phyloP scores from a whole-genome alignment of 2,888 invertebrate species.

The Diabrotica balteata region DNA sequence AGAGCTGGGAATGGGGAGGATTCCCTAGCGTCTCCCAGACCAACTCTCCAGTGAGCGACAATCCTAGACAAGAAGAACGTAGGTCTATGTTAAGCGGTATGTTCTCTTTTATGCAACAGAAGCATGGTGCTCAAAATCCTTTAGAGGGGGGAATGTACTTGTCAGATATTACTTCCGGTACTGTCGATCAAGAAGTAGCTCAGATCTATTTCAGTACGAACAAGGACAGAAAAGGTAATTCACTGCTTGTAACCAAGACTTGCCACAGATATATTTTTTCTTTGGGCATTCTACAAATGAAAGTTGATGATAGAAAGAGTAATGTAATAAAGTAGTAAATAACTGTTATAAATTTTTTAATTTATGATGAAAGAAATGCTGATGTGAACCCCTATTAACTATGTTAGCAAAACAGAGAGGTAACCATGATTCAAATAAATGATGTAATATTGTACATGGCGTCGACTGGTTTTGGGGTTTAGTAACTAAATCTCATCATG shows the following conservation, averaged over 20 bases:
- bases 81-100: conserved; percentile 86
- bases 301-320: too few relatives aligned
- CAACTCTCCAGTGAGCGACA: conserved; percentile 48
- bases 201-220: conserved; percentile 80
- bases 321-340: too few relatives aligned
- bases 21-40: conserved; percentile 66
- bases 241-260: conserved; percentile 14
- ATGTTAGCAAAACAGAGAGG: too few relatives aligned
- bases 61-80: conserved; percentile 48
- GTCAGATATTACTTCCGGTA: conserved; percentile 87
- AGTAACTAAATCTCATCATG: too few relatives aligned
- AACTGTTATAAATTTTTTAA: too few relatives aligned
- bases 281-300: too few relatives aligned
- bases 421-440: too few relatives aligned
- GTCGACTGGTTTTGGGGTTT: too few relatives aligned
- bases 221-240: conserved; percentile 50
- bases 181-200: conserved; percentile 91
- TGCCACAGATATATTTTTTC: too few relatives aligned
- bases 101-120: conserved; percentile 91
- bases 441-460: too few relatives aligned
- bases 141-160: conserved; percentile 84
- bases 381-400: too few relatives aligned
- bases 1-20: conserved; percentile 92
- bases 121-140: conserved; percentile 50
- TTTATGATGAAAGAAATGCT: too few relatives aligned